These are phyloP conservation scores for Orientallactaga sibirica DNA, from an alignment of 2,797 vertebrate genomes.

Conservation along the genomic window DNA sequence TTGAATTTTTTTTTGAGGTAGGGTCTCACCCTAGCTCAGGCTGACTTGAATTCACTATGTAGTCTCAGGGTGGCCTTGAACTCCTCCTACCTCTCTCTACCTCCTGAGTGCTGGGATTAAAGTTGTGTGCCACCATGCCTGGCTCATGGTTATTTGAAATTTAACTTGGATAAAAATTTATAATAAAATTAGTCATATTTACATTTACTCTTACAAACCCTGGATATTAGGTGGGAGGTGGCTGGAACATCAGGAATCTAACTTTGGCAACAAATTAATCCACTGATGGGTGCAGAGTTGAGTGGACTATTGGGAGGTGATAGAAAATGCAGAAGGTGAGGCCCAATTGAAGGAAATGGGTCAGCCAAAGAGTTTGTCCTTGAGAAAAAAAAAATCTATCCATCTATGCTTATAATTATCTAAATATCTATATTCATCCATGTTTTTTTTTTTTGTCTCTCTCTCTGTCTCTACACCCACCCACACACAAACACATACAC, in stretches of 20 bases:
- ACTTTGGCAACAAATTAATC: neutral
- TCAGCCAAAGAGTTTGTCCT: neutral
- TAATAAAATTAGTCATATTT: conserved; percentile 1
- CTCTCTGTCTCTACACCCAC: too few species aligned
- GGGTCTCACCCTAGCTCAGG: too few species aligned
- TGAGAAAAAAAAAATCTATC: neutral
- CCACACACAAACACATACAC: too few species aligned
- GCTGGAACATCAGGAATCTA: neutral
- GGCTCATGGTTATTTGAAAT: conserved; percentile 27
- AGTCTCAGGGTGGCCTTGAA: too few species aligned
- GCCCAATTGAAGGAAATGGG: neutral
- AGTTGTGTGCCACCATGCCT: too few species aligned
- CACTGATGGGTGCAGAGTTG: neutral
- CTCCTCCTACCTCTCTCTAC: too few species aligned
- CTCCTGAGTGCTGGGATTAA: too few species aligned
- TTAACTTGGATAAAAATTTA: conserved; percentile 35
- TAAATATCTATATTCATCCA: too few species aligned
- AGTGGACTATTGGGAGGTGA: neutral
- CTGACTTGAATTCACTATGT: too few species aligned
- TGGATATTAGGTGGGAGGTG: neutral
- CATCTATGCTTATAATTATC: too few species aligned
- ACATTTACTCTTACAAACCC: conserved; percentile 12
- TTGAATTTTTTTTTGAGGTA: conserved; percentile 9
- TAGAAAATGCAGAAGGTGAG: neutral
- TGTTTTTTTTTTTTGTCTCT: neutral